Percentiles rank a stretch among this genome's conserved stretches.
Conservation (phyloP, 2,888 invertebrate genomes). For the Epirrhoe alternata region DNA sequence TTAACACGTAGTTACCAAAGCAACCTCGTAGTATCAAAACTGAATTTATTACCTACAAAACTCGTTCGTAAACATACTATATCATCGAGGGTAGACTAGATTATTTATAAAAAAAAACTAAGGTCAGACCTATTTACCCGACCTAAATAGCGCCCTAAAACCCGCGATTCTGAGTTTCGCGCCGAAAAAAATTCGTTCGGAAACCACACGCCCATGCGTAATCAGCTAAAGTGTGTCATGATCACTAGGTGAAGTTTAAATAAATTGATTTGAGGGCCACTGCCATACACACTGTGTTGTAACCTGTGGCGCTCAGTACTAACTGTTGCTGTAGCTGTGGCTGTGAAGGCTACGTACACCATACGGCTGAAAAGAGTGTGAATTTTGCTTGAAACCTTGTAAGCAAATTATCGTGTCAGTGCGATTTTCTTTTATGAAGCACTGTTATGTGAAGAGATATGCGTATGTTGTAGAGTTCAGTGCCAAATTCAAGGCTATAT, state of each 20-base stretch:
- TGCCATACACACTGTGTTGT: constrained; percentile 32
- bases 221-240: constrained; percentile 83
- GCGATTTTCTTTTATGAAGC: constrained; percentile 19
- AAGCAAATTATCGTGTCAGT: constrained; percentile 15
- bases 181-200: constrained; percentile 58
- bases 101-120: constrained; percentile 15
- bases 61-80: constrained; percentile 1
- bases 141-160: constrained; percentile 46
- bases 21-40: constrained; percentile 15
- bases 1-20: constrained; percentile 12
- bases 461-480: constrained; percentile 7
- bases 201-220: constrained; percentile 67
- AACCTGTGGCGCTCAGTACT: constrained; percentile 36
- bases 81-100: neutral
- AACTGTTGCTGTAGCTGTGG: constrained; percentile 3
- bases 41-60: constrained; percentile 5
- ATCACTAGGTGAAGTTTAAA: constrained; percentile 85
- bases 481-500: constrained; percentile 17
- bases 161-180: constrained; percentile 41
- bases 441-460: constrained; percentile 20
- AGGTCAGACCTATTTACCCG: constrained; percentile 39
- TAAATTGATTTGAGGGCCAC: constrained; percentile 73
- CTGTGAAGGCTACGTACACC: constrained; percentile 24
- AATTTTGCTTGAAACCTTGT: constrained; percentile 31
- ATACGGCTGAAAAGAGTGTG: constrained; percentile 39